These are phyloP conservation scores for Acronicta psi DNA, from an alignment of 2,888 invertebrate genomes.

Conservation along the genomic window DNA sequence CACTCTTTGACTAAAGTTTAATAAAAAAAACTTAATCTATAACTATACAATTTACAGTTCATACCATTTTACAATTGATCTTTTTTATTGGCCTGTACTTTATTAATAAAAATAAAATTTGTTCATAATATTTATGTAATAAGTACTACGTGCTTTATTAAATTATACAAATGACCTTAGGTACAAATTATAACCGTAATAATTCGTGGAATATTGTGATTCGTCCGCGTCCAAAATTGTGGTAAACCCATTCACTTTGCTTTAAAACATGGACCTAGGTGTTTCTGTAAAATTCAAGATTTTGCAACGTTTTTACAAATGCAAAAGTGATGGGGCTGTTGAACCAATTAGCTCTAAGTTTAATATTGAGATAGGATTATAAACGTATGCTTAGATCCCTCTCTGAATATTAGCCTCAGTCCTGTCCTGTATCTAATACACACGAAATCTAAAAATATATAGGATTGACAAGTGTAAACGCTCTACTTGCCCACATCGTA, in stretches of 20 bases:
- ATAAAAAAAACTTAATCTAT: slow-evolving; percentile 10
- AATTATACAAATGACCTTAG: slow-evolving; percentile 8
- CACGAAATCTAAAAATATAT: too few relatives aligned
- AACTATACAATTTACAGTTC: slow-evolving; percentile 28
- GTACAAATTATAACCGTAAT: slow-evolving; percentile 10
- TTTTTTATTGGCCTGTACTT: slow-evolving; percentile 25
- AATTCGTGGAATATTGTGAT: slow-evolving; percentile 4
- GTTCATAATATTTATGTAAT: slow-evolving; percentile 6
- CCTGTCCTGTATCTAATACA: too few relatives aligned
- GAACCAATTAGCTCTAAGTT: too few relatives aligned
- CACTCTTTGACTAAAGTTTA: slow-evolving; percentile 67
- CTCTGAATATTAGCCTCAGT: too few relatives aligned
- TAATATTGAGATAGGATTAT: too few relatives aligned
- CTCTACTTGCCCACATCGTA: too few relatives aligned
- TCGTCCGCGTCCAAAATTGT: neutral
- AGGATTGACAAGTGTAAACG: neutral
- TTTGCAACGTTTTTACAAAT: too few relatives aligned
- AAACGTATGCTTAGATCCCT: too few relatives aligned
- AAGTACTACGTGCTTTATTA: slow-evolving; percentile 19
- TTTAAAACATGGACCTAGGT: neutral
- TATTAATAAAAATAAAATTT: slow-evolving; percentile 12
- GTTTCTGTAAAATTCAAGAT: too few relatives aligned
- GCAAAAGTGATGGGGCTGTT: neutral
- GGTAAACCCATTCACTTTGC: too few relatives aligned
- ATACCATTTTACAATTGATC: slow-evolving; percentile 32